A percentile compares a stretch with the other conserved stretches of the same genome.
Evolutionary conservation across 2,888 invertebrate genomes (phyloP).

Genomic region (Dryomyza anilis): DNA sequence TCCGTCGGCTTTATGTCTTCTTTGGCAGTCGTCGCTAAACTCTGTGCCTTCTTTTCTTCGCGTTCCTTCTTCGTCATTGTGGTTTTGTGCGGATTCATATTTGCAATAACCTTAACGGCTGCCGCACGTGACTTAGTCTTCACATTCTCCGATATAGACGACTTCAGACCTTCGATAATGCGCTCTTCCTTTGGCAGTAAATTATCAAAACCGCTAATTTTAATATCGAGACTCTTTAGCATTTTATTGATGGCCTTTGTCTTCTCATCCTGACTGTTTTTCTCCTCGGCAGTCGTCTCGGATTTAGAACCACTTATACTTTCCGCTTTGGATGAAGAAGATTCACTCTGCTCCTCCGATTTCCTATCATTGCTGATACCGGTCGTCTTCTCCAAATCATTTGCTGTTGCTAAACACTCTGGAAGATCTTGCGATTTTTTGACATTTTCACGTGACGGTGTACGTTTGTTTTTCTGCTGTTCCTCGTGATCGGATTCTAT

Average conservation of each 20-base stretch:
- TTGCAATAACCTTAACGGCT: conserved; percentile 55
- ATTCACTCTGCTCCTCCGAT: neutral
- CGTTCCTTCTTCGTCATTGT: conserved; percentile 20
- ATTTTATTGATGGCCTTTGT: conserved; percentile 59
- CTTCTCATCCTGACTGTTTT: conserved; percentile 54
- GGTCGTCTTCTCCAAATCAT: too few species aligned
- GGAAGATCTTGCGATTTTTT: conserved; percentile 27
- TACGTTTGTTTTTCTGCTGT: conserved; percentile 33
- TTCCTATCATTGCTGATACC: neutral
- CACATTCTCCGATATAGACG: conserved; percentile 62
- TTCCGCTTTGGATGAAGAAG: neutral
- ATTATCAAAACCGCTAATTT: conserved; percentile 59
- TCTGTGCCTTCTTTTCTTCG: conserved; percentile 30
- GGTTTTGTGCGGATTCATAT: conserved; percentile 45
- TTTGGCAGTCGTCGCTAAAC: conserved; percentile 37
- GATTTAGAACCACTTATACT: conserved; percentile 25
- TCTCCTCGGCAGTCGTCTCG: conserved; percentile 40
- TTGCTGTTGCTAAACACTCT: conserved; percentile 19
- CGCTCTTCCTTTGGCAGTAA: conserved; percentile 55
- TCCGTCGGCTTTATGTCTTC: conserved; percentile 2
- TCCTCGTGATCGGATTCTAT: conserved; percentile 31
- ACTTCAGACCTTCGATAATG: conserved; percentile 55
- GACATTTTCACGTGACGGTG: conserved; percentile 35
- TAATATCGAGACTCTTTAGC: conserved; percentile 59
- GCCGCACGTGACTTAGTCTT: conserved; percentile 61